A percentile compares a stretch with the other conserved stretches of the same genome.
Conservation (phyloP, 2,797 vertebrate species). For the Pangasius larnaudii region DNA sequence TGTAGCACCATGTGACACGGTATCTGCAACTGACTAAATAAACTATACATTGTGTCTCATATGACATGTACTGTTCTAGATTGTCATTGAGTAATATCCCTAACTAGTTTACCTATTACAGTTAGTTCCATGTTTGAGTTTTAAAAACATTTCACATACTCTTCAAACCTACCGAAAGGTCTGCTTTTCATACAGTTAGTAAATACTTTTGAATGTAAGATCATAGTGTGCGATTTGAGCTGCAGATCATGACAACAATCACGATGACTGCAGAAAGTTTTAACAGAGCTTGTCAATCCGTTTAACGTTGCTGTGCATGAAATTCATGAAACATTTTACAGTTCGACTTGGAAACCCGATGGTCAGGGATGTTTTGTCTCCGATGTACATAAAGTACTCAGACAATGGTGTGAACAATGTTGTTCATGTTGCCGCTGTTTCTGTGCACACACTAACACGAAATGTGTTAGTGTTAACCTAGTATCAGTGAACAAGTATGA, state of each 20-base stretch:
- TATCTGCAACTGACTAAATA: not conserved
- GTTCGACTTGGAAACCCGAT: not conserved
- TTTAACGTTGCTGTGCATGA: not conserved
- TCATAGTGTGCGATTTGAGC: not conserved
- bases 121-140: not conserved
- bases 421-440: not conserved
- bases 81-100: not conserved
- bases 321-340: not conserved
- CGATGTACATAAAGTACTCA: not conserved
- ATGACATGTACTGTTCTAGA: not conserved
- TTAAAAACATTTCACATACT: not conserved
- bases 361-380: not conserved
- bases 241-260: not conserved
- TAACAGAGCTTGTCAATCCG: not conserved
- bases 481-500: not conserved
- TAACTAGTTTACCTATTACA: not conserved
- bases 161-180: not conserved
- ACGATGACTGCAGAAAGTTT: not conserved
- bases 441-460: not conserved
- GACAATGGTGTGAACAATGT: not conserved
- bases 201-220: not conserved
- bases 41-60: not conserved
- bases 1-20: too few relatives aligned
- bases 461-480: not conserved
- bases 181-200: not conserved